Base-by-base conservation (phyloP, 2,797 vertebrate species). In the Muscicapa comitata region DNA sequence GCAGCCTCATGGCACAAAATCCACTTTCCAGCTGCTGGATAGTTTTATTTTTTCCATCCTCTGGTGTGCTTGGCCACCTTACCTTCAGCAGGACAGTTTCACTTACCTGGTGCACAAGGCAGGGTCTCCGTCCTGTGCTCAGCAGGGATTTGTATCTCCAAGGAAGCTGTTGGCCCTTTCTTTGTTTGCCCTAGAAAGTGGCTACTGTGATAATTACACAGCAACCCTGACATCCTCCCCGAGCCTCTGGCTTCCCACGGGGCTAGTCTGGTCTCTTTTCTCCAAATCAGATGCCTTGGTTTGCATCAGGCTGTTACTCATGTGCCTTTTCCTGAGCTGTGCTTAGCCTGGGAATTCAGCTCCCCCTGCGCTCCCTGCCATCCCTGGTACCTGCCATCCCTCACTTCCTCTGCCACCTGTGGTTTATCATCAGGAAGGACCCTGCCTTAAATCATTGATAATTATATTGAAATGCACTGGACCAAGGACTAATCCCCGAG, bases 341-440 rank as follows among this genome's bases (percentile, higher is more conserved):
- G 38, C 67, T 78, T 43, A 66, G 43, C 66, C n/a, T 35, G 38
- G 33, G 43, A 71, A 35, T 72, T 68, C 50, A 74, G 51, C 62
- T 73, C 48, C 28, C 25, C 33, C 59, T 58, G 55, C 0, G 0
- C 58, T 1, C 0, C 62, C 71, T 85, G 59, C 73, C 63, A 58
- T 50, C 25, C 0, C 31, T 0, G 0, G 51, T n/a, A 59, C 53
- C 29, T 0, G 0, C 45, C 1, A 2, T 67, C 79, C 86, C 33
- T 73, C 67, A n/a, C 43, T 50, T 7, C 0, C 42, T 2, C 0
- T 21, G 13, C 67, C 77, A 85, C 63, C 31, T 54, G 55, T 0
- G 0, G 35, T 82, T 91, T 88, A 35, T 87, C 82, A 65, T 42
- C 0, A 0, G 38, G 25, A 54, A 79, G 55, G 59, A 48, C 55